A percentile compares a stretch with the other conserved stretches of the same genome.
phyloP scores from a whole-genome alignment of 2,797 vertebrate genomes.

The Borostomias antarcticus region DNA sequence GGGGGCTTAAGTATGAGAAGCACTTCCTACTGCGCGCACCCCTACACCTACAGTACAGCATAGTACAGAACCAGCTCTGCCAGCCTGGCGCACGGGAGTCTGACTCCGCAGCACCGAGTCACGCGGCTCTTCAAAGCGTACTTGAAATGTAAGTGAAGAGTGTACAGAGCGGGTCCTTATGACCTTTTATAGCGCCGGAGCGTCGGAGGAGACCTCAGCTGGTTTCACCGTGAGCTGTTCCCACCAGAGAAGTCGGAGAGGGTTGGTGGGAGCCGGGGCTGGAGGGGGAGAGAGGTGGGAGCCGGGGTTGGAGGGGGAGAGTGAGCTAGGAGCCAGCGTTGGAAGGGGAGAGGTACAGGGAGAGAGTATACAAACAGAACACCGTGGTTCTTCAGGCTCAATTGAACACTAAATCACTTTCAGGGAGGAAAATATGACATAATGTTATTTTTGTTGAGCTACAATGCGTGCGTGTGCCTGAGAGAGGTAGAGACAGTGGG shows the following conservation, averaged over 20 bases:
- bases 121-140: too few relatives aligned
- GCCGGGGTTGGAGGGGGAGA: background rate
- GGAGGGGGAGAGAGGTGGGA: background rate
- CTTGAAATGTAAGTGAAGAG: too few relatives aligned
- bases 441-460: constrained; percentile 9
- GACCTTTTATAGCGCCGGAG: too few relatives aligned
- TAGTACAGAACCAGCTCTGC: too few relatives aligned
- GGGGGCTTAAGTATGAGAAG: background rate
- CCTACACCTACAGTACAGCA: too few relatives aligned
- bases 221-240: background rate
- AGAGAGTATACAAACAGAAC: constrained; percentile 15
- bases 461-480: background rate
- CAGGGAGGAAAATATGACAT: constrained; percentile 6
- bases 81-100: too few relatives aligned
- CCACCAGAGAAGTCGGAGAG: background rate
- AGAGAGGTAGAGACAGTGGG: background rate
- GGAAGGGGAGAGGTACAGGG: background rate
- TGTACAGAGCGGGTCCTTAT: too few relatives aligned
- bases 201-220: background rate
- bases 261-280: background rate
- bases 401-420: constrained; percentile 21
- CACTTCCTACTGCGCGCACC: background rate
- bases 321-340: background rate
- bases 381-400: constrained; percentile 6
- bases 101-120: too few relatives aligned